A percentile compares a stretch with the other conserved stretches of the same genome.
phyloP scores from a whole-genome alignment of 2,888 invertebrate genomes.

The Drosophila mayaguana region DNA sequence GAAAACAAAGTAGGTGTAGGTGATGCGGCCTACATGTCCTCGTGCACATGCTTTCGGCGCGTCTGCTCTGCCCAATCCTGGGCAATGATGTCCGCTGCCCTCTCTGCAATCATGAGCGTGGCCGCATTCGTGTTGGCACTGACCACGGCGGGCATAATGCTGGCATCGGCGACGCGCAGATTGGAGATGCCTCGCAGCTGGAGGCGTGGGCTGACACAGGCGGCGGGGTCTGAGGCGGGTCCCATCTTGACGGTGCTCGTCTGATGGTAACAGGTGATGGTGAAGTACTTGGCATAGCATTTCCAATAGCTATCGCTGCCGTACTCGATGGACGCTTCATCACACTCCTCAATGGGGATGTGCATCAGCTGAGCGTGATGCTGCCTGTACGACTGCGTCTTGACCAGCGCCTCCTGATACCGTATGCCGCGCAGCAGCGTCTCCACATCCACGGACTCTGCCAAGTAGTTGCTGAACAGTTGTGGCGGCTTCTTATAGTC shows the following conservation, averaged over 20 bases:
- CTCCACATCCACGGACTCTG: constrained; percentile 87
- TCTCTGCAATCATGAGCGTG: constrained; percentile 94
- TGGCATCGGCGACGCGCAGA: constrained; percentile 90
- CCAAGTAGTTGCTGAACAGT: constrained; percentile 88
- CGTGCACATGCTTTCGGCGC: constrained; percentile 22
- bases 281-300: constrained; percentile 89
- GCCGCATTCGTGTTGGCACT: constrained; percentile 94
- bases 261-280: constrained; percentile 89
- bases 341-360: constrained; percentile 73
- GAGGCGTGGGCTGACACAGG: constrained; percentile 89
- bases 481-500: constrained; percentile 87
- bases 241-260: constrained; percentile 91
- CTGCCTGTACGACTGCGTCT: constrained; percentile 84
- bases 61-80: constrained; percentile 67
- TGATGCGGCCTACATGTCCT: constrained; percentile 27
- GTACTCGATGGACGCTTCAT: constrained; percentile 54
- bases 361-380: constrained; percentile 74
- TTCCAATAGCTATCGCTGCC: constrained; percentile 87
- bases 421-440: constrained; percentile 86
- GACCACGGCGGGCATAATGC: constrained; percentile 91
- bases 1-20: too few species aligned
- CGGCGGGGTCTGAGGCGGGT: constrained; percentile 86
- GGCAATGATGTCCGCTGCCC: constrained; percentile 88
- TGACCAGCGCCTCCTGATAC: constrained; percentile 80
- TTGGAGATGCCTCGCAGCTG: constrained; percentile 88